Evolutionary conservation across 1,140 invertebrate species (phyloP), one percentile per base, ranked within the genome.

Genomic region (Trichonephila clavata): DNA sequence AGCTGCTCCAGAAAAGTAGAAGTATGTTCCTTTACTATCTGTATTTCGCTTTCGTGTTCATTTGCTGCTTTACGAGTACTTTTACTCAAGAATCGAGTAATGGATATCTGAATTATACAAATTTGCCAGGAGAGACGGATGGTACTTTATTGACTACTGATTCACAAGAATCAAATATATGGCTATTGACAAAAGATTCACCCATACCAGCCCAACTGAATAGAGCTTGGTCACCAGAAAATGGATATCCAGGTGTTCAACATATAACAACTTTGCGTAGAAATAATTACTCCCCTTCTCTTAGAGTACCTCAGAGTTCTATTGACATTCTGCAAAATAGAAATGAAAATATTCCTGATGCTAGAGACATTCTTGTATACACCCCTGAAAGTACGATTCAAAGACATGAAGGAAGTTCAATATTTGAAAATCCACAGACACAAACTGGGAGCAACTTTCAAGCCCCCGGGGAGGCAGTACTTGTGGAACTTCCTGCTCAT

Each of bases 161-260:
- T 1, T 20, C 86, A 10, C 24, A 18, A 3, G 21, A 81, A 50
- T 88, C 71, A 8, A 60, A 94, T 59, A 32, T 94, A 71, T 94
- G 93, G 93, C 21, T 94, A 24, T 21, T 94, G 39, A 43, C 93
- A 0, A 83, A 32, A 94, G 71, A 94, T 90, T 87, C 50, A 21
- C 93, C 93, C 7, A 59, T 94, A 50, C 93, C 93, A 21, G 81
- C 32, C 18, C n/a, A 16, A 18, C 4, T 94, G 27, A 94, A 86
- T n/a, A 39, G 87, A 89, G 18, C 32, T 8, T 84, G 68, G 86
- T 21, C 60, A 27, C 32, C 57, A 24, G 93, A 63, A 18, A 81
- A 24, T 24, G 27, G 86, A 24, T 57, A 60, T 43, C 57, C 84
- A 39, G 84, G 61, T 57, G 71, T 87, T 18, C 84, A 84, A 27